Evolutionary conservation across 2,888 invertebrate species (phyloP).

Genomic region (Lasioglossum marginatum): DNA sequence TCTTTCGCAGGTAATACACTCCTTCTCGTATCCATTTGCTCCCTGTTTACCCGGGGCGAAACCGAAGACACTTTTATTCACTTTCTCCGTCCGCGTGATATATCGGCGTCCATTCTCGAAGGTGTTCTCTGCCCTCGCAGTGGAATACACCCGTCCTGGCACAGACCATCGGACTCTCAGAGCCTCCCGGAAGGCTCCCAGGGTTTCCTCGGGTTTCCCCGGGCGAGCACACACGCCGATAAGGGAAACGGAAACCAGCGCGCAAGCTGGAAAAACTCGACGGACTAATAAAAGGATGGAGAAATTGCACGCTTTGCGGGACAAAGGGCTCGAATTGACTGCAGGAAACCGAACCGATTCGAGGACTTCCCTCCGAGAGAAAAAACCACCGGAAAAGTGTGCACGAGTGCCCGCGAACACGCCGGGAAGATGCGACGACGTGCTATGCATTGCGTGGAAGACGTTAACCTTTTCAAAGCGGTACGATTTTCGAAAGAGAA

Average conservation of each 20-base stretch:
- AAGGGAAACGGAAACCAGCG: conserved; percentile 31
- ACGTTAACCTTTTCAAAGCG: not conserved
- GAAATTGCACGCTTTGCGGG: not conserved
- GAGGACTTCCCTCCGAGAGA: not conserved
- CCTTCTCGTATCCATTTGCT: conserved; percentile 16
- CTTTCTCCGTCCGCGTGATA: conserved; percentile 30
- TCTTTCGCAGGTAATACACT: conserved; percentile 2
- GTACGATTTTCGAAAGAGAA: not conserved
- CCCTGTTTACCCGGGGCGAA: conserved; percentile 29
- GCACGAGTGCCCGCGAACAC: not conserved
- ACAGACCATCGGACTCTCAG: not conserved
- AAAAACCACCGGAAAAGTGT: not conserved
- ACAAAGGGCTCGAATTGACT: conserved; percentile 11
- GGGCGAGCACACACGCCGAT: conserved; percentile 10
- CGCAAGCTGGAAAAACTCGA: not conserved
- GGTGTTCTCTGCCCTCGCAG: not conserved
- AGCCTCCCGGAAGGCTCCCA: not conserved
- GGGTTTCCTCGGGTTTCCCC: conserved; percentile 24
- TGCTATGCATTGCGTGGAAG: not conserved
- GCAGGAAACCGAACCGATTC: conserved; percentile 23
- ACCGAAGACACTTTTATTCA: conserved; percentile 31
- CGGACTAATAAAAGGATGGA: conserved; percentile 31
- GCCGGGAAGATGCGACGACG: not conserved
- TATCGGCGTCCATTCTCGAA: conserved; percentile 33
- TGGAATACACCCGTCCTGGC: conserved; percentile 13